phyloP scores from a whole-genome alignment of 30 jellyfish, hydroid and myxozoan genomes.

The Aurelia aurita complex sp. Pacific region DNA sequence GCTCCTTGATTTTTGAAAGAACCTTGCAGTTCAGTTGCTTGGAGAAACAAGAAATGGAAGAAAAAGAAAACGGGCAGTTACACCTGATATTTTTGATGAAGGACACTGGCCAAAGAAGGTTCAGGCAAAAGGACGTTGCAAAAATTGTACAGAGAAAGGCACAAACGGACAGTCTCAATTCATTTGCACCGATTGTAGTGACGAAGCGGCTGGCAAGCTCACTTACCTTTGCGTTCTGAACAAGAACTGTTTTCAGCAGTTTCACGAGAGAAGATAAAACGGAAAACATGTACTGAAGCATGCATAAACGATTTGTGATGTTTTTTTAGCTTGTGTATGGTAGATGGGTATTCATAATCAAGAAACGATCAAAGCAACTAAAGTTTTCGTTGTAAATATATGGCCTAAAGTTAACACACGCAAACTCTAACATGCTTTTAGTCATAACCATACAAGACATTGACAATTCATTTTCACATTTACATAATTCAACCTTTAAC shows the following conservation, averaged over 20 bases:
- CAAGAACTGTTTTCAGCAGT: conserved; percentile 10
- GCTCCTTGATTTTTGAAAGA: conserved; percentile 6
- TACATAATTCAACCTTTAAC: background rate
- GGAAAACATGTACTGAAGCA: background rate
- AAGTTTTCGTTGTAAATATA: background rate
- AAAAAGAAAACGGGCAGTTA: background rate
- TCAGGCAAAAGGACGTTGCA: conserved; percentile 33
- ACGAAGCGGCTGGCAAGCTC: conserved; percentile 12
- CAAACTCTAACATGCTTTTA: background rate
- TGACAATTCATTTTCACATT: background rate
- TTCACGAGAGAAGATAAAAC: background rate
- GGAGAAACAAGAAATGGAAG: conserved; percentile 31
- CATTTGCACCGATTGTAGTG: conserved; percentile 30
- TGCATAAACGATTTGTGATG: background rate
- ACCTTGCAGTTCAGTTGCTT: conserved; percentile 24
- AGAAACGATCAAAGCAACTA: background rate
- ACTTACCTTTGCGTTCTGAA: conserved; percentile 15
- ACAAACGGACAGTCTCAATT: conserved; percentile 21
- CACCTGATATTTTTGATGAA: conserved; percentile 13
- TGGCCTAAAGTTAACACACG: background rate
- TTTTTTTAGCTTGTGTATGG: background rate
- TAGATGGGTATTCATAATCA: background rate
- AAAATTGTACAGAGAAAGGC: conserved; percentile 5
- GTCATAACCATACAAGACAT: background rate
- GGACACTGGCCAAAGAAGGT: conserved; percentile 38